Evolutionary conservation across 2,797 vertebrate species (phyloP).

Genomic region (Thripadectes ignobilis): DNA sequence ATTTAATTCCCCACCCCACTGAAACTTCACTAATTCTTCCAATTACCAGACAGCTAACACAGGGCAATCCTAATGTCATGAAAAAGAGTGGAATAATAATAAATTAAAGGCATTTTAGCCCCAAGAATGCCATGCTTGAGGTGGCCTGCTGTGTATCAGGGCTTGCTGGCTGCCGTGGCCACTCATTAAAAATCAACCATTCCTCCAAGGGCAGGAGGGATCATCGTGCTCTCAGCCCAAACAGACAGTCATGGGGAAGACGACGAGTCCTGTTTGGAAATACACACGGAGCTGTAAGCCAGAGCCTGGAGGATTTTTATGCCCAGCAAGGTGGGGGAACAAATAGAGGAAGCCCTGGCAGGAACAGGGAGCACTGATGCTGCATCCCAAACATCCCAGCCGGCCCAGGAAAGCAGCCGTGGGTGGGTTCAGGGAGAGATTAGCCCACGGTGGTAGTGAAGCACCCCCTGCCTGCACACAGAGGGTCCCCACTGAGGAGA

Average conservation of each 20-base stretch:
- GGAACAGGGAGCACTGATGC: rapidly evolving
- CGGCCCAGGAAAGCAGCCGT: rapidly evolving
- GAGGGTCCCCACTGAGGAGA: neutral
- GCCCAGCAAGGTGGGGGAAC: neutral
- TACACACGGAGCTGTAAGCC: neutral
- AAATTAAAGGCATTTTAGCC: neutral
- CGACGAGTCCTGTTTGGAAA: neutral
- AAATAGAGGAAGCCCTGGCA: neutral
- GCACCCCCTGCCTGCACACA: rapidly evolving
- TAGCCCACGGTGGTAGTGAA: rapidly evolving
- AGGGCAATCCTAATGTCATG: neutral
- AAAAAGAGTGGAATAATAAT: neutral
- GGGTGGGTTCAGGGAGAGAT: neutral
- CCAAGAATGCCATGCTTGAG: rapidly evolving
- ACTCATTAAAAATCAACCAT: neutral
- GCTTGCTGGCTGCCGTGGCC: rapidly evolving
- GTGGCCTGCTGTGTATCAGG: rapidly evolving
- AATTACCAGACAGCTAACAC: neutral
- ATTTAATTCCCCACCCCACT: rapidly evolving
- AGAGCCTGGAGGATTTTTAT: neutral
- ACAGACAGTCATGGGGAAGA: neutral
- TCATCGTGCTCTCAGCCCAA: rapidly evolving
- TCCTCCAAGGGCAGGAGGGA: neutral
- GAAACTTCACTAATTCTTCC: neutral
- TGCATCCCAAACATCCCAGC: neutral